Conservation (phyloP, 2,113 vertebrate genomes). For the Oryzias celebensis region DNA sequence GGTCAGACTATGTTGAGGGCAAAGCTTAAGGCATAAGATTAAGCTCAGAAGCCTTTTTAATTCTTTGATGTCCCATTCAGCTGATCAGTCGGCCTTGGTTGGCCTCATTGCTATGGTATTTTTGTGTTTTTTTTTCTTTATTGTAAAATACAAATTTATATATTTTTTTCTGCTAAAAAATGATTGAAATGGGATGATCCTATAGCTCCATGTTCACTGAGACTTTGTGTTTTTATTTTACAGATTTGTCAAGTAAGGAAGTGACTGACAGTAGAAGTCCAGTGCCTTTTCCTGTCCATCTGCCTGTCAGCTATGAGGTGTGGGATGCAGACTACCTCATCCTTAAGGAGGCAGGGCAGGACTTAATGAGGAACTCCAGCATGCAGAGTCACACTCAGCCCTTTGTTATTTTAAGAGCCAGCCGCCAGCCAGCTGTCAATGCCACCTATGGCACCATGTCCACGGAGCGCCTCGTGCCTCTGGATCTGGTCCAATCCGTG, state of each 20-base stretch:
- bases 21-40: slow-evolving; percentile 29
- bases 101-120: slow-evolving; percentile 2
- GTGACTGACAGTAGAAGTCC: slow-evolving; percentile 81
- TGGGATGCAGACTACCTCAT: slow-evolving; percentile 84
- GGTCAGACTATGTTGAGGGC: slow-evolving; percentile 1
- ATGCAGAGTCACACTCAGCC: slow-evolving; percentile 88
- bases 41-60: slow-evolving; percentile 58
- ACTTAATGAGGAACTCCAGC: slow-evolving; percentile 93
- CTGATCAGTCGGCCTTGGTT: slow-evolving; percentile 48
- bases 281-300: slow-evolving; percentile 82
- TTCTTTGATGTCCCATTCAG: slow-evolving; percentile 53
- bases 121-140: not conserved
- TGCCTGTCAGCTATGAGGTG: slow-evolving; percentile 86
- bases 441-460: slow-evolving; percentile 85
- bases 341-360: slow-evolving; percentile 91
- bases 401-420: slow-evolving; percentile 84
- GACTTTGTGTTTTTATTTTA: slow-evolving; percentile 8
- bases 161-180: slow-evolving; percentile 24
- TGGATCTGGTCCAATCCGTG: slow-evolving; percentile 79
- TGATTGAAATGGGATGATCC: slow-evolving; percentile 1
- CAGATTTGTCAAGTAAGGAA: slow-evolving; percentile 85
- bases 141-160: not conserved
- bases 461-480: slow-evolving; percentile 76
- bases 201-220: not conserved
- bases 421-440: slow-evolving; percentile 78